Conservation (phyloP, 2,797 vertebrate genomes). For the Trachurus trachurus region DNA sequence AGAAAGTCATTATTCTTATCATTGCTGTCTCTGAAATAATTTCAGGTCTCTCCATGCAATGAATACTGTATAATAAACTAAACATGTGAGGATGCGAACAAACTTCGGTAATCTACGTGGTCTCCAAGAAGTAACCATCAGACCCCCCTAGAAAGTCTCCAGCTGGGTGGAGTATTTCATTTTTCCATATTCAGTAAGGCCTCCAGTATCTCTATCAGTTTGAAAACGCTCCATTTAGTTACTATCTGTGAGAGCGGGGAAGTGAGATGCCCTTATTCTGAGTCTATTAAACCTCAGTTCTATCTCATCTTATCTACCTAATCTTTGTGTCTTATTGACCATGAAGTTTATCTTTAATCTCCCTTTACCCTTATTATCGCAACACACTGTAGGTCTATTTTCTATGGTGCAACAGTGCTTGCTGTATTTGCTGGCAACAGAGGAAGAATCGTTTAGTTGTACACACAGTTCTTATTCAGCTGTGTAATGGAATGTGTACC, state of each 20-base stretch:
- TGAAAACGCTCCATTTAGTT: constrained; percentile 84
- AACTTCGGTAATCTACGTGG: constrained; percentile 83
- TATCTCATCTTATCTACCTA: constrained; percentile 85
- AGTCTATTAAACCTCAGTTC: constrained; percentile 85
- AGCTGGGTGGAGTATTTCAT: constrained; percentile 69
- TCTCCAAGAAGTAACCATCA: constrained; percentile 77
- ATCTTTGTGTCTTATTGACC: constrained; percentile 87
- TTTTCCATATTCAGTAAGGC: constrained; percentile 77
- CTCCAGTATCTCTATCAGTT: constrained; percentile 74
- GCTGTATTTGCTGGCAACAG: constrained; percentile 77
- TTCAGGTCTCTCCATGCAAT: constrained; percentile 89
- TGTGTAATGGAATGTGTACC: constrained; percentile 85
- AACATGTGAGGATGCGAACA: constrained; percentile 83
- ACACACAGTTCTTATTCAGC: constrained; percentile 84
- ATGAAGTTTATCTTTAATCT: constrained; percentile 86
- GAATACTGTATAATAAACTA: constrained; percentile 90
- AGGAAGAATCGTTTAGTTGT: constrained; percentile 82
- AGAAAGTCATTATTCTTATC: constrained; percentile 92
- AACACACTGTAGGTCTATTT: constrained; percentile 83
- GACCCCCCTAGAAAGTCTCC: constrained; percentile 68
- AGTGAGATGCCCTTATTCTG: constrained; percentile 84
- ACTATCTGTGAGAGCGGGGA: constrained; percentile 82
- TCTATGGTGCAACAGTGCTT: constrained; percentile 66
- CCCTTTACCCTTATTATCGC: constrained; percentile 84
- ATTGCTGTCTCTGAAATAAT: constrained; percentile 90